Conservation (phyloP, 1,140 invertebrate genomes). For the Acromyrmex echinatior region DNA sequence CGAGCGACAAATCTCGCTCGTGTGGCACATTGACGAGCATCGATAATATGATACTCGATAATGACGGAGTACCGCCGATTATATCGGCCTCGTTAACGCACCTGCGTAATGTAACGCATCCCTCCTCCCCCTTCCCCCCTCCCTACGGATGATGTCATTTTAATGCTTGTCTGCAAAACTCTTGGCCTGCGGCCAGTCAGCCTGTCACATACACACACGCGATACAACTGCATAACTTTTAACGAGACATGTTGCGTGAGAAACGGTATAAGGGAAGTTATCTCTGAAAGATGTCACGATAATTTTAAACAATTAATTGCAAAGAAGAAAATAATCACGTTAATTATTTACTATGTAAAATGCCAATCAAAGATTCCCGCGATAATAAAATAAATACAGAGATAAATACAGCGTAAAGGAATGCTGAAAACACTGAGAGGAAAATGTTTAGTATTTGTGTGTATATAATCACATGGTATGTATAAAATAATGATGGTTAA, state of each 20-base stretch:
- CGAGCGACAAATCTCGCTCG: slow-evolving; percentile 77
- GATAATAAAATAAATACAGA: background rate
- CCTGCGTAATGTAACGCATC: slow-evolving; percentile 45
- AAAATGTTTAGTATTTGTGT: too few relatives aligned
- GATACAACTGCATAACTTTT: slow-evolving; percentile 15
- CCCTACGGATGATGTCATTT: slow-evolving; percentile 46
- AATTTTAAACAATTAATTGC: slow-evolving; percentile 26
- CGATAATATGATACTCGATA: slow-evolving; percentile 73
- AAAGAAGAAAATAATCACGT: background rate
- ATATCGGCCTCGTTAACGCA: slow-evolving; percentile 65
- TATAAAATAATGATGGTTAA: too few relatives aligned
- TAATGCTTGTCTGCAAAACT: slow-evolving; percentile 30
- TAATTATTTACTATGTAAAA: background rate
- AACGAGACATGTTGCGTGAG: slow-evolving; percentile 18
- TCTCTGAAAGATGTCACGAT: slow-evolving; percentile 20
- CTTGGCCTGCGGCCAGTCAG: background rate
- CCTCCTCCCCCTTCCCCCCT: too few relatives aligned
- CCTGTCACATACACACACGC: background rate
- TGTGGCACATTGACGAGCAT: slow-evolving; percentile 67
- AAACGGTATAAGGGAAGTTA: slow-evolving; percentile 16
- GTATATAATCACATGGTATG: too few relatives aligned
- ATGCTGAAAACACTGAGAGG: too few relatives aligned
- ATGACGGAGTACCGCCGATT: slow-evolving; percentile 70
- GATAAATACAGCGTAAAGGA: background rate
- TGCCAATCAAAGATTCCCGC: slow-evolving; percentile 5